Evolutionary conservation across 2,113 vertebrate species (phyloP), one percentile per base, ranked within the genome.

Genomic region (Chionomys nivalis): DNA sequence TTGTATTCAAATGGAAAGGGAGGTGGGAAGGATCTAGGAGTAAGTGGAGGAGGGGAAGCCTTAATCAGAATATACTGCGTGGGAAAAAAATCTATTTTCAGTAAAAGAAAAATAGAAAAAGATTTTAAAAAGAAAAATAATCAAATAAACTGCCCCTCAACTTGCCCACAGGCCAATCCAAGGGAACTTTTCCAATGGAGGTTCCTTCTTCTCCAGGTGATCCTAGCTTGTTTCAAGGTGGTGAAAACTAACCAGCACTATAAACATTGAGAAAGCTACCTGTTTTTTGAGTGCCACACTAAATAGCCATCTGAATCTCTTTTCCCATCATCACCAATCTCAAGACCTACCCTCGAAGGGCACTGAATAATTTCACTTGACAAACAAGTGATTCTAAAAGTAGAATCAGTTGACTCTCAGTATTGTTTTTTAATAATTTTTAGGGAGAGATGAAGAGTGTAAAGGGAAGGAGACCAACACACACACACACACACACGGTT

Each of bases 341-440:
- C 28, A 86, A 66, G 63, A 44, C 23, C 49, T 39, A 68, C 31
- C 72, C 24, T 39, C 3, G 0, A 55, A 55, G 72, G 76, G 3
- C 39, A 82, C 9, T 65, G 58, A 44, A 70, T 63, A 39, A 44
- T 70, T 93, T 90, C 65, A 47, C 78, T 83, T 91, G 94, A 88
- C 61, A 88, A 96, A 49, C 16, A 44, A 83, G 10, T 49, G 72
- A 88, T 89, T 33, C 52, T 89, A 77, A 78, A 92, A 93, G 44
- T 63, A 79, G 70, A 91, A 16, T 81, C 89, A 72, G 76, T 77
- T 61, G 78, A 91, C 11, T 91, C 42, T 49, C 3, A 0, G 28
- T 65, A 65, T 88, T 77, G 24, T 86, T 93, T 91, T 85, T 85
- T 47, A 65, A 90, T 11, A 66, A 88, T 73, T 97, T 94, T 93